Evolutionary conservation across 1,140 invertebrate genomes (phyloP).

Genomic region (Tribolium castaneum): DNA sequence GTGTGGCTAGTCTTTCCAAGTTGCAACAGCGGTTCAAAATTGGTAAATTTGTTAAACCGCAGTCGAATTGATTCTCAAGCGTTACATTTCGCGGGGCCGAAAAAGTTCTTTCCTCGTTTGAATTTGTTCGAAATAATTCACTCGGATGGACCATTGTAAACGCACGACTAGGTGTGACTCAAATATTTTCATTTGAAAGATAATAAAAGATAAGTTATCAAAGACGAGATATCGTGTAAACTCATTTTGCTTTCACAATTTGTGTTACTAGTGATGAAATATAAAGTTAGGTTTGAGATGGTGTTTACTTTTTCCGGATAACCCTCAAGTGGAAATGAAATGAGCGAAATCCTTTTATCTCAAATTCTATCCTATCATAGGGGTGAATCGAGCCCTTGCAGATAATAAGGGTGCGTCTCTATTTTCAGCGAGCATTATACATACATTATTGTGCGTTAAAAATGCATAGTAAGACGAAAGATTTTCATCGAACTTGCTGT

Average conservation of each 20-base stretch:
- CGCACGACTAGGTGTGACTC: neutral
- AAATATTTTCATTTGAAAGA: constrained; percentile 8
- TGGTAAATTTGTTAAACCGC: constrained; percentile 69
- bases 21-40: constrained; percentile 65
- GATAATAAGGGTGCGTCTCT: constrained; percentile 72
- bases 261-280: constrained; percentile 19
- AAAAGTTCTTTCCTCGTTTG: constrained; percentile 63
- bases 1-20: constrained; percentile 70
- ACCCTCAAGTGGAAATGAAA: constrained; percentile 73
- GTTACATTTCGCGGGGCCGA: constrained; percentile 65
- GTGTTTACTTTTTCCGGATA: constrained; percentile 37
- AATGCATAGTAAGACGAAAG: neutral
- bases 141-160: constrained; percentile 59
- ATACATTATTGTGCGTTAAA: neutral
- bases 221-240: neutral
- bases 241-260: constrained; percentile 4
- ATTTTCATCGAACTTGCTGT: neutral
- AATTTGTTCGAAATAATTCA: constrained; percentile 56
- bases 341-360: constrained; percentile 74
- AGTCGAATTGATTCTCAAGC: constrained; percentile 69
- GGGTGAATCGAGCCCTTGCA: constrained; percentile 73
- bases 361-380: constrained; percentile 71
- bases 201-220: constrained; percentile 24
- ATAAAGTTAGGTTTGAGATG: neutral
- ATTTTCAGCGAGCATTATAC: constrained; percentile 61